These are phyloP conservation scores for Imbricaverruca yamaguchii DNA, from an alignment of 2,888 invertebrate genomes.

Conservation along the genomic window DNA sequence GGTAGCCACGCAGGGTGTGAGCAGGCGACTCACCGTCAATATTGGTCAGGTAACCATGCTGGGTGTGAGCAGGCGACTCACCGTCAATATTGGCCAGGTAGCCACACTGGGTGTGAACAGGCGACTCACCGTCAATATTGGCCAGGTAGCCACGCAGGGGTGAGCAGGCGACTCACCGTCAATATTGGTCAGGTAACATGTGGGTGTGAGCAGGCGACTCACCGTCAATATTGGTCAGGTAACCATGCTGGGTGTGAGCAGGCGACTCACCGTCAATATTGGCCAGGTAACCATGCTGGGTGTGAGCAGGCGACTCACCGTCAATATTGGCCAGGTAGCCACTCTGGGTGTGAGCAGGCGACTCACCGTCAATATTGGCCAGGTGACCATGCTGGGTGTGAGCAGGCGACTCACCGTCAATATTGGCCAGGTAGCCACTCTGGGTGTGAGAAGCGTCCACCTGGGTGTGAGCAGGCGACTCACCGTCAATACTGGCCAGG, in stretches of 20 bases:
- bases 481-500: too few relatives aligned
- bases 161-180: too few relatives aligned
- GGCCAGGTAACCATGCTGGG: constrained; percentile 77
- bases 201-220: too few relatives aligned
- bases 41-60: constrained; percentile 71
- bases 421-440: constrained; percentile 64
- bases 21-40: constrained; percentile 5
- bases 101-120: constrained; percentile 86
- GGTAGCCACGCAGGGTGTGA: too few relatives aligned
- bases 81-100: constrained; percentile 49
- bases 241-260: constrained; percentile 88
- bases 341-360: too few relatives aligned
- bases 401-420: constrained; percentile 11
- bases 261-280: neutral
- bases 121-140: constrained; percentile 1
- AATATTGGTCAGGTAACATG: constrained; percentile 53
- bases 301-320: too few relatives aligned
- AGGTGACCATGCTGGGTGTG: constrained; percentile 86
- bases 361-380: neutral
- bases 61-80: too few relatives aligned
- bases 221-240: constrained; percentile 46
- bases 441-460: too few relatives aligned
- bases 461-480: too few relatives aligned
- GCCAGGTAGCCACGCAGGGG: constrained; percentile 81
- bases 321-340: constrained; percentile 58